Evolutionary conservation across 2,888 invertebrate genomes (phyloP).

Genomic region (Barypeithes pellucidus): DNA sequence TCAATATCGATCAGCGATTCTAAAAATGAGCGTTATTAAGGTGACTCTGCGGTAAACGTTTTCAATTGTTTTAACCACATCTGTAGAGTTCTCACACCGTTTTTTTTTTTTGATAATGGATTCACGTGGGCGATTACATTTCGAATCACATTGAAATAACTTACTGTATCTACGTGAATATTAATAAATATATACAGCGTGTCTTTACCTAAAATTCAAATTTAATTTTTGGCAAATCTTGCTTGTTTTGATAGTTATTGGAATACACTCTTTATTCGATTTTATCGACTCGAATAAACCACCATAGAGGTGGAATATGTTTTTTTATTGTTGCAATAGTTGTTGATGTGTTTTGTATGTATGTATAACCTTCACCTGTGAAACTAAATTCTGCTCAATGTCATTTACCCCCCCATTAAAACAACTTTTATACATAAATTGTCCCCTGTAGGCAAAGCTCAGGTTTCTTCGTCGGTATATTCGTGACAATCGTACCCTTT

Average conservation of each 20-base stretch:
- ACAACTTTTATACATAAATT: not conserved
- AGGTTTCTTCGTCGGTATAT: not conserved
- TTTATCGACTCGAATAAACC: too few species aligned
- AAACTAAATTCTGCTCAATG: not conserved
- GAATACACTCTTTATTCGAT: too few species aligned
- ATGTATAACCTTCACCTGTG: not conserved
- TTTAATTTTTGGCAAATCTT: too few species aligned
- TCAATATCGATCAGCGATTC: slow-evolving; percentile 40
- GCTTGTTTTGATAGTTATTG: too few species aligned
- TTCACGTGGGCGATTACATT: not conserved
- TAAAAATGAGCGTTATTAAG: slow-evolving; percentile 32
- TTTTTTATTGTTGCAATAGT: too few species aligned
- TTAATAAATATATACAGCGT: too few species aligned
- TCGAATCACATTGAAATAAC: not conserved
- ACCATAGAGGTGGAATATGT: too few species aligned
- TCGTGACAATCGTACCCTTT: slow-evolving; percentile 33
- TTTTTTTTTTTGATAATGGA: slow-evolving; percentile 33
- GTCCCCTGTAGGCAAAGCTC: slow-evolving; percentile 16
- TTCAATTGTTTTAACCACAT: slow-evolving; percentile 59
- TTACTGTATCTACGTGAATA: not conserved
- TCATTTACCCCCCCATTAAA: slow-evolving; percentile 19
- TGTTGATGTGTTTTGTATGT: too few species aligned
- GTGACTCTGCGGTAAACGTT: slow-evolving; percentile 55
- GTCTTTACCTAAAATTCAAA: too few species aligned
- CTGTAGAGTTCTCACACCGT: slow-evolving; percentile 59